These are phyloP conservation scores for Drosophila crucigera DNA, from an alignment of 2,888 invertebrate genomes.

Conservation along the genomic window DNA sequence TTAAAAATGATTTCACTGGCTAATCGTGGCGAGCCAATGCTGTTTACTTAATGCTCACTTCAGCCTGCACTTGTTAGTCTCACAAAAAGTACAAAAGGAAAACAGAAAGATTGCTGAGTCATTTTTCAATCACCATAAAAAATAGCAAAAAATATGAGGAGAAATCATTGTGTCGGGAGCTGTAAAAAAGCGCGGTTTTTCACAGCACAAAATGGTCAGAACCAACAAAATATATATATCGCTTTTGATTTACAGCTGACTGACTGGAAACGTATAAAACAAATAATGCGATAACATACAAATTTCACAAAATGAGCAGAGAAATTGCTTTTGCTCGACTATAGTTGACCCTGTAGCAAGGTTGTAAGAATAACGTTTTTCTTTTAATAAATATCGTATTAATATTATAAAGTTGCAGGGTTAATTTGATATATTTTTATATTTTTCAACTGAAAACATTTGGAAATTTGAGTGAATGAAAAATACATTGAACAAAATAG, in stretches of 20 bases:
- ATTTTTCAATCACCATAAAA: conserved; percentile 27
- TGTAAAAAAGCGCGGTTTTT: conserved; percentile 8
- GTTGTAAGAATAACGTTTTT: no score
- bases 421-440: neutral
- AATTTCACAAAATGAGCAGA: neutral
- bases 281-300: neutral
- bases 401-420: neutral
- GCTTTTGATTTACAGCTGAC: conserved; percentile 15
- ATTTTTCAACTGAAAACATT: neutral
- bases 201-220: neutral
- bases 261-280: neutral
- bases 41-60: conserved; percentile 53
- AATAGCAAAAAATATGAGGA: neutral
- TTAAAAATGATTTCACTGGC: conserved; percentile 46
- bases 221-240: neutral
- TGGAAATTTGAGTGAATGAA: neutral
- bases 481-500: neutral
- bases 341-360: no score
- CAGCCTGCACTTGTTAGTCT: conserved; percentile 11
- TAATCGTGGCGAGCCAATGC: conserved; percentile 32
- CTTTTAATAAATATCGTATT: no score
- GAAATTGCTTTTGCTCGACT: neutral
- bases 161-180: conserved; percentile 8
- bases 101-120: conserved; percentile 14
- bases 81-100: conserved; percentile 24